Evolutionary conservation across 2,113 vertebrate species (phyloP), one percentile per base, ranked within the genome.

Genomic region (Amphilophus citrinellus): DNA sequence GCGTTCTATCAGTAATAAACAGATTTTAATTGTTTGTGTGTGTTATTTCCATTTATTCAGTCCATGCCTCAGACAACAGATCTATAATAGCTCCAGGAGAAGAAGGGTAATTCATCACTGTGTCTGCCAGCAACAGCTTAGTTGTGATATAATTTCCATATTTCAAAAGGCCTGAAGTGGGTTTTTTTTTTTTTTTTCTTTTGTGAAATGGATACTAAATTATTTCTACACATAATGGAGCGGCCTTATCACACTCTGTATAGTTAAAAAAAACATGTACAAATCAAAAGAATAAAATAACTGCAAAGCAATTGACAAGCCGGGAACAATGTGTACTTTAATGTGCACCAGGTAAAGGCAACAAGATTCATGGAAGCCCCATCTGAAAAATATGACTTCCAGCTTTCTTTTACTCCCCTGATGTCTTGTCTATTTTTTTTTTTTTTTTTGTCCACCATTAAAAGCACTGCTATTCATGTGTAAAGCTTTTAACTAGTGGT

Each of bases 1-100:
- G 76, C 68, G 58, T 78, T 80, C 56, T 79, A 84, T 84, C 79
- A 68, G 76, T 63, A 83, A 88, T 76, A 85, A 88, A 82, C 82
- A 59, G 27, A 83, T 85, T 91, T 80, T 82, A 85, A 83, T 84
- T 85, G 87, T 88, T 80, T 88, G 42, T 77, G 76, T 77, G 82
- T 82, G 89, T 80, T 75, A 68, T 93, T 91, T 78, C 75, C 60
- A 85, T 83, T 85, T 82, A 88, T 88, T 89, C 83, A 86, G 79
- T 79, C 71, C 65, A 58, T 20, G 10, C 59, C 79, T 81, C 61
- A 10, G 44, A 85, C 85, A 84, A 77, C 27, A 84, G 84, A 92
- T 85, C 86, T 88, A 77, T 91, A 89, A 84, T 85, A 81, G 87
- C 87, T 89, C 24, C 61, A 63, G 77, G 77, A 88, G 82, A 79